Percentiles rank a stretch among this genome's conserved stretches.
phyloP scores from a whole-genome alignment of 2,888 invertebrate genomes.

The Sarcophaga variegata region DNA sequence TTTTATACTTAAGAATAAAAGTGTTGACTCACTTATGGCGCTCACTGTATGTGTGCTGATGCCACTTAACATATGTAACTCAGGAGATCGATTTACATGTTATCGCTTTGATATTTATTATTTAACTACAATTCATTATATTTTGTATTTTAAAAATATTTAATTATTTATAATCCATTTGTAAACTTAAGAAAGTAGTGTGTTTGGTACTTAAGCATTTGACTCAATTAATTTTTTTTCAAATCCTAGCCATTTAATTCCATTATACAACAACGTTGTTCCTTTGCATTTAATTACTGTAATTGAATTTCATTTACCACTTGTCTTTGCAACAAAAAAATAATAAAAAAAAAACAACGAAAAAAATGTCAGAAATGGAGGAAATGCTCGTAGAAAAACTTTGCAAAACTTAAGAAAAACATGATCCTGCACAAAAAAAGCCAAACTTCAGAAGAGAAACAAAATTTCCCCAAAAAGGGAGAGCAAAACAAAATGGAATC shows the following conservation, averaged over 20 bases:
- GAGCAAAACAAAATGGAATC: constrained; percentile 44
- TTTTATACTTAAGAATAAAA: too few relatives aligned
- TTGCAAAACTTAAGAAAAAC: constrained; percentile 22
- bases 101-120: too few relatives aligned
- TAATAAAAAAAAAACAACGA: constrained; percentile 19
- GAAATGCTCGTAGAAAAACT: background rate
- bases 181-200: background rate
- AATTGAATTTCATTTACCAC: constrained; percentile 69
- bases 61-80: too few relatives aligned
- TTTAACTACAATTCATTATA: too few relatives aligned
- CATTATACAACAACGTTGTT: background rate
- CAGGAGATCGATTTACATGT: too few relatives aligned
- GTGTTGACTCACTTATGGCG: too few relatives aligned
- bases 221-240: constrained; percentile 53
- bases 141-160: background rate
- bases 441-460: constrained; percentile 16
- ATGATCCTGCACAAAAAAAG: constrained; percentile 26
- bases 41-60: too few relatives aligned
- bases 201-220: constrained; percentile 17
- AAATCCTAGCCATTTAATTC: background rate
- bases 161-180: background rate
- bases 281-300: constrained; percentile 63
- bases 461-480: constrained; percentile 12
- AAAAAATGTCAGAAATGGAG: background rate
- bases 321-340: constrained; percentile 47